Conservation (phyloP, 1,140 invertebrate genomes). For the Plodia interpunctella region DNA sequence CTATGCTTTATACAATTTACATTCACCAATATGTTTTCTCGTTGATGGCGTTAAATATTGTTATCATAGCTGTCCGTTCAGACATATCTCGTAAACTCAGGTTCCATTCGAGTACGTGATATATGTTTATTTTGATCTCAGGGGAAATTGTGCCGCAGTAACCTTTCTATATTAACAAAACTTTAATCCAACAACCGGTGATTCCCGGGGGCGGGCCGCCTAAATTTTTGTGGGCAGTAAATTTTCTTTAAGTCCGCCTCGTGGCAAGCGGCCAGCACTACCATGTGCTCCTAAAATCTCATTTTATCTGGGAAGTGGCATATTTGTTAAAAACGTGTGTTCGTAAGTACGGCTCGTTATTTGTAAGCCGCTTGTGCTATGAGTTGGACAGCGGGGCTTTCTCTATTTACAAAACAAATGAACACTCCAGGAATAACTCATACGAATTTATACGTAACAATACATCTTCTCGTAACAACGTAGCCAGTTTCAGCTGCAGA, state of each 20-base stretch:
- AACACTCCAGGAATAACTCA: constrained; percentile 22
- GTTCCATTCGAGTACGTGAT: constrained; percentile 21
- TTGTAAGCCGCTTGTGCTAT: background rate
- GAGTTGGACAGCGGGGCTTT: constrained; percentile 8
- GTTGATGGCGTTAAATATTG: constrained; percentile 12
- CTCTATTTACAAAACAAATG: constrained; percentile 23
- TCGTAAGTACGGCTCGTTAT: constrained; percentile 11
- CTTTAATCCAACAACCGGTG: constrained; percentile 47
- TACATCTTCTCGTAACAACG: constrained; percentile 29
- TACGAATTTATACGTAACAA: constrained; percentile 27
- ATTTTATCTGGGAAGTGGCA: constrained; percentile 33
- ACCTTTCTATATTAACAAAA: constrained; percentile 54
- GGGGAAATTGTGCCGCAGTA: constrained; percentile 45
- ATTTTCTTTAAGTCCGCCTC: constrained; percentile 48
- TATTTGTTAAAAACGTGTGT: constrained; percentile 21
- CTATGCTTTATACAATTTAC: background rate
- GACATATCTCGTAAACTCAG: constrained; percentile 15
- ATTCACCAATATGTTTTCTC: constrained; percentile 10
- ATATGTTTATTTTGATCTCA: constrained; percentile 34
- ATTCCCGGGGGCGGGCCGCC: constrained; percentile 27
- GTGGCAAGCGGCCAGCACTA: constrained; percentile 41
- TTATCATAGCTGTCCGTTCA: constrained; percentile 22
- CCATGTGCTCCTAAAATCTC: constrained; percentile 40
- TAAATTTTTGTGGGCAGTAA: constrained; percentile 49
- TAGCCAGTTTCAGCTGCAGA: constrained; percentile 29